Evolutionary conservation across 2,797 vertebrate species (phyloP), one percentile per base, ranked within the genome.

Genomic region (Poeciliopsis presidionis): DNA sequence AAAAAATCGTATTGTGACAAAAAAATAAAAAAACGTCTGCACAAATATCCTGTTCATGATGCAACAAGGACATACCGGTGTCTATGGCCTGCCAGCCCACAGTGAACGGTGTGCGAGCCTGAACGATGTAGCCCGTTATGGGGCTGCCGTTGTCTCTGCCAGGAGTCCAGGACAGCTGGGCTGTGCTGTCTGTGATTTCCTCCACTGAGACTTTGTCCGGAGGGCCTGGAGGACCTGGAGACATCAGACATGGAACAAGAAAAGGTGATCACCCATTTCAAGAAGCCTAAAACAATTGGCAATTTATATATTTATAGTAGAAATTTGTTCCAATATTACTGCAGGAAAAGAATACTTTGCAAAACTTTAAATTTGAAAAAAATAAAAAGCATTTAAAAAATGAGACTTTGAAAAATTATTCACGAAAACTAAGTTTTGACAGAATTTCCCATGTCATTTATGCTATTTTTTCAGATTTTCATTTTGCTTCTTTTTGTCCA

Each of bases 111-210:
- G 96, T 96, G 20, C 95, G 88, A 67, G 89, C 95, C 88, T 96
- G 96, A 77, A 96, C 86, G 78, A 93, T 92, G 86, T 96, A 96
- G 33, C 95, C 94, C 0, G 94, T 96, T 87, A 96, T 96, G 75
- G 96, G 96, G 87, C 96, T 96, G 84, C 96, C 95, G 1, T 96
- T 96, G 89, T 96, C 96, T 78, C 92, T 91, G 74, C 96, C 95
- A 0, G 94, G 94, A 70, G 92, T 96, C 96, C 96, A 96, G 75
- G 95, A 94, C 25, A 96, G 91, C 86, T 96, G 95, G 0, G 96
- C 96, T 0, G 96, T 96, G 90, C 94, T 96, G 87, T 96, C 96
- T 47, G 96, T 96, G 86, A 96, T 95, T 89, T 96, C 96, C 74
- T 96, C 96, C 86, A 96, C 95, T 25, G 94, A 83, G 33, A 96